Conservation (phyloP, 2,797 vertebrate genomes). For the Brachyrhaphis roseni region DNA sequence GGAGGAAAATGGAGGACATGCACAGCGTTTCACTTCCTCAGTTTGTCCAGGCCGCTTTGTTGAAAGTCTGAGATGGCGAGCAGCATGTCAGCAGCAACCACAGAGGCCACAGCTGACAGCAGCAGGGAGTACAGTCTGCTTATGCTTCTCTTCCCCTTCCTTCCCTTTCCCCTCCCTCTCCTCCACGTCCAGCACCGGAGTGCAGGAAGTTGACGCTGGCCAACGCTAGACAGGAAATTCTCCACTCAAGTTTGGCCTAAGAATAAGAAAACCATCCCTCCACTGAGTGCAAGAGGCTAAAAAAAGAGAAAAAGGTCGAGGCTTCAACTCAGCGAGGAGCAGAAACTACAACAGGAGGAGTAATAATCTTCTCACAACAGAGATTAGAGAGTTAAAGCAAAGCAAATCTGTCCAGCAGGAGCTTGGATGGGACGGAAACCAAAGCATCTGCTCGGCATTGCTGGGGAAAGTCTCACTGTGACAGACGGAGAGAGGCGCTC, state of each 20-base stretch:
- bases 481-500: slow-evolving; percentile 20
- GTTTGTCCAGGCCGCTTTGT: slow-evolving; percentile 36
- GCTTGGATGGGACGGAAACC: slow-evolving; percentile 23
- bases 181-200: slow-evolving; percentile 64
- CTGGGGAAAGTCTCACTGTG: slow-evolving; percentile 16
- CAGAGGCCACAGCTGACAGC: slow-evolving; percentile 52
- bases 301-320: slow-evolving; percentile 21
- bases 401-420: slow-evolving; percentile 68
- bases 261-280: slow-evolving; percentile 55
- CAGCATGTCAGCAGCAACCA: slow-evolving; percentile 38
- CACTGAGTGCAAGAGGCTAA: slow-evolving; percentile 20
- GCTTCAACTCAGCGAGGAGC: not conserved
- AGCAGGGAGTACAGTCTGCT: slow-evolving; percentile 57
- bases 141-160: slow-evolving; percentile 67
- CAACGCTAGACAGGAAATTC: slow-evolving; percentile 78
- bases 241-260: slow-evolving; percentile 67
- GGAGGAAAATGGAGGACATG: slow-evolving; percentile 11
- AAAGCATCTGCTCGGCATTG: slow-evolving; percentile 46
- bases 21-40: slow-evolving; percentile 54
- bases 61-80: slow-evolving; percentile 31
- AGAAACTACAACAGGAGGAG: slow-evolving; percentile 37
- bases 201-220: slow-evolving; percentile 76
- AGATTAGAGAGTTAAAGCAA: slow-evolving; percentile 72
- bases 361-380: slow-evolving; percentile 73
- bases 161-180: slow-evolving; percentile 49